Evolutionary conservation across 64 coral and sea anemone genomes (phyloP), one percentile per base, ranked within the genome.

Genomic region (Astreopora myriophthalma): DNA sequence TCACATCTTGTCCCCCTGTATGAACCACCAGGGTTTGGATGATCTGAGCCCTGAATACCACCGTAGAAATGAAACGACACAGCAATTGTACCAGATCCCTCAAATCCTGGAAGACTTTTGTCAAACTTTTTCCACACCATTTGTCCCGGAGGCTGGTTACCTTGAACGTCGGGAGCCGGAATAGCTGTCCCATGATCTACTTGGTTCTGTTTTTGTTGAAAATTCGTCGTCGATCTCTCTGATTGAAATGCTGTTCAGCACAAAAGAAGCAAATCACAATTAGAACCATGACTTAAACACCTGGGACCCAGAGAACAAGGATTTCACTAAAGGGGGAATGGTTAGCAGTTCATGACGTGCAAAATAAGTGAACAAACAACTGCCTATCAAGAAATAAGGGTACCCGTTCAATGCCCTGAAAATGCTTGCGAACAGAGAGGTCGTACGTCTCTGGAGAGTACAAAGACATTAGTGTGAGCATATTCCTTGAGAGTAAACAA

Each of bases 81-180:
- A 11, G 58, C 79, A 83, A 83, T 24, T 13, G 79, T 64, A 24
- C 57, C 57, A 83, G 10, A 65, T 19, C 33, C 79, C n/a, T 83
- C 33, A 64, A 64, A 83, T 64, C 79, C 79, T 14, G 79, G 52
- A 39, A 83, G 79, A 65, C 52, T 38, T 3, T 13, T 33, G 19
- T 35, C 14, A 20, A 39, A 63, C 34, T 20, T 83, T 38, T 39
- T 83, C 79, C 79, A 83, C 32, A 83, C 38, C 20, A 83, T 83
- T 83, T 83, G 5, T 8, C 79, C 79, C 7, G 79, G 79, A 8
- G 79, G 79, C 30, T 83, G 79, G n/a, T 83, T 83, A 5, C 17
- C 79, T 83, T 23, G 22, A 6, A 26, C 4, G 42, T 13, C 49
- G 25, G 16, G 26, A 57, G n/a, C 16, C 16, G 79, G 10, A 20